Evolutionary conservation across 2,888 invertebrate genomes (phyloP).

Genomic region (Liopterus haemorrhoidalis): DNA sequence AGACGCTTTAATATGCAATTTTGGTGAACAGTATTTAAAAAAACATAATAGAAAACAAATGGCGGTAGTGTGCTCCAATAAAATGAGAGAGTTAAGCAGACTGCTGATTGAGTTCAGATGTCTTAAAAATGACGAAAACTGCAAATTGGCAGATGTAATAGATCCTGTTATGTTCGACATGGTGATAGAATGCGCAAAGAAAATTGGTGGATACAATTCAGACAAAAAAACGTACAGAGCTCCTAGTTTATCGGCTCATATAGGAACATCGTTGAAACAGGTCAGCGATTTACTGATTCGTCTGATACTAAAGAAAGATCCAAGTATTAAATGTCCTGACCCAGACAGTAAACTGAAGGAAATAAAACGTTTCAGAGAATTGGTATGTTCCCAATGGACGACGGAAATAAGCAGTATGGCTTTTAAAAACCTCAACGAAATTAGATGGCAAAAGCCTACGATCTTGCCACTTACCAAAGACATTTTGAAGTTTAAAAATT

Average conservation of each 20-base stretch:
- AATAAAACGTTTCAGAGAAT: conserved; percentile 17
- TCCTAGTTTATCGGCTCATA: conserved; percentile 12
- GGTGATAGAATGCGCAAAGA: conserved; percentile 14
- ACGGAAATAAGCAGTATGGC: conserved; percentile 19
- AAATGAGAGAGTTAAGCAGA: conserved; percentile 16
- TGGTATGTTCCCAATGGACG: conserved; percentile 18
- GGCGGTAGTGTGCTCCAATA: conserved; percentile 12
- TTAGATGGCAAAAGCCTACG: conserved; percentile 20
- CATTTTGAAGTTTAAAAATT: conserved; percentile 21
- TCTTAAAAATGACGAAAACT: conserved; percentile 14
- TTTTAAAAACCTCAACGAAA: conserved; percentile 22
- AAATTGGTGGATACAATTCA: conserved; percentile 9
- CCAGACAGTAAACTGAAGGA: conserved; percentile 14
- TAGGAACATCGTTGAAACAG: conserved; percentile 17
- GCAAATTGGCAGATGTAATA: conserved; percentile 8
- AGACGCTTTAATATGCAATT: conserved; percentile 19
- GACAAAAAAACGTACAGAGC: conserved; percentile 14
- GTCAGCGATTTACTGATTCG: conserved; percentile 16
- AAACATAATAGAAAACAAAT: conserved; percentile 25
- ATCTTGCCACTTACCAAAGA: conserved; percentile 20
- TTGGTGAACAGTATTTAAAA: conserved; percentile 24
- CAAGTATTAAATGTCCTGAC: neutral
- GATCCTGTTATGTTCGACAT: conserved; percentile 10
- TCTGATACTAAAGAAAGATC: conserved; percentile 18
- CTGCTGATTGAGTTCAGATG: conserved; percentile 24